A percentile compares a stretch with the other conserved stretches of the same genome.
phyloP scores from a whole-genome alignment of 2,888 invertebrate genomes.

The Zelleria hepariella region DNA sequence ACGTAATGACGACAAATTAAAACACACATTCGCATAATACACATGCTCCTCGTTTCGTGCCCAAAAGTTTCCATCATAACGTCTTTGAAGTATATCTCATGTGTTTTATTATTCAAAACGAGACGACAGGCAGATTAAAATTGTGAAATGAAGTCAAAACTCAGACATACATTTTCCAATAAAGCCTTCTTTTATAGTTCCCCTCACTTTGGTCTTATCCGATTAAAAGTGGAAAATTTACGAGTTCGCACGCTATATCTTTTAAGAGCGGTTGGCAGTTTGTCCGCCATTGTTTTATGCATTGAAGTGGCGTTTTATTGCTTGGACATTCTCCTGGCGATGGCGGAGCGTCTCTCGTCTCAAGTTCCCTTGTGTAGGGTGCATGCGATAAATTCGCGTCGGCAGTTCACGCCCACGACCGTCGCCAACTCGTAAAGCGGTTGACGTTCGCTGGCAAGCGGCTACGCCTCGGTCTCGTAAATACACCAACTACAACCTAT shows the following conservation, averaged over 20 bases:
- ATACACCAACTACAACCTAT: conserved; percentile 27
- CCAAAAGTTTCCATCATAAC: not conserved
- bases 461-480: conserved; percentile 38
- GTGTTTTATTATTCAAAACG: not conserved
- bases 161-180: not conserved
- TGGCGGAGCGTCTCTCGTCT: conserved; percentile 24
- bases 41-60: not conserved
- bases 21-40: not conserved
- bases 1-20: not conserved
- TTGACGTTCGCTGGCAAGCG: conserved; percentile 37
- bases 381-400: conserved; percentile 46
- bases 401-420: conserved; percentile 42
- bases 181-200: not conserved
- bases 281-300: conserved; percentile 38
- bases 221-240: conserved; percentile 21
- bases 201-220: conserved; percentile 5
- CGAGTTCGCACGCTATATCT: conserved; percentile 26
- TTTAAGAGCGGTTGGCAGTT: conserved; percentile 18
- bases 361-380: conserved; percentile 30
- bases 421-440: conserved; percentile 50
- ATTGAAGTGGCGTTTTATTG: conserved; percentile 54
- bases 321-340: conserved; percentile 24
- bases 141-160: not conserved
- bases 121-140: not conserved
- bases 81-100: not conserved